Conservation (phyloP, 2,113 vertebrate genomes). For the Uropsilus gracilis region DNA sequence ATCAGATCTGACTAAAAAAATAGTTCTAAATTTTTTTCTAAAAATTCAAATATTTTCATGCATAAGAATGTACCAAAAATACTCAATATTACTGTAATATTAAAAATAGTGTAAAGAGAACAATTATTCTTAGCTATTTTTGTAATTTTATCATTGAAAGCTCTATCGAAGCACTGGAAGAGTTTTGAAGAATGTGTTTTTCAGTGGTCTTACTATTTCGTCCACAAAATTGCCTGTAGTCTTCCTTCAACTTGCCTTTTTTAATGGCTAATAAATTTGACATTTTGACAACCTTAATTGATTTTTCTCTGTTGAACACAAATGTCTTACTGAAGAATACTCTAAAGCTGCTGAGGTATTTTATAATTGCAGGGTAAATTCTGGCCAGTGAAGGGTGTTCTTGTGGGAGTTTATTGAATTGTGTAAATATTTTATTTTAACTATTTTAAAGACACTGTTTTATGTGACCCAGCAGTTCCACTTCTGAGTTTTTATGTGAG, state of each 20-base stretch:
- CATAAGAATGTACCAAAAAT: not conserved
- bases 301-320: slow-evolving; percentile 43
- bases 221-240: not conserved
- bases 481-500: too few relatives aligned
- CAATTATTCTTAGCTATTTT: not conserved
- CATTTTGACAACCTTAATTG: slow-evolving; percentile 35
- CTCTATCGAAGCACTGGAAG: not conserved
- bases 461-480: not conserved
- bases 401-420: slow-evolving; percentile 28
- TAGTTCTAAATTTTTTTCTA: not conserved
- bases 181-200: not conserved
- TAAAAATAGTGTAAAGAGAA: not conserved
- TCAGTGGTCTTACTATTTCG: slow-evolving; percentile 5
- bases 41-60: not conserved
- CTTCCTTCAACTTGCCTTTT: slow-evolving; percentile 44
- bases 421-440: slow-evolving; percentile 50
- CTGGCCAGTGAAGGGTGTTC: not conserved
- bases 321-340: slow-evolving; percentile 40
- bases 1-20: not conserved
- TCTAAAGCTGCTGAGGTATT: slow-evolving; percentile 31
- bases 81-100: not conserved
- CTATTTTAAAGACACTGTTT: slow-evolving; percentile 29
- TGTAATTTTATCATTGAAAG: not conserved
- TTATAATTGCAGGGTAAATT: slow-evolving; percentile 38
- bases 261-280: slow-evolving; percentile 55